These are phyloP conservation scores for Danaus chrysippus DNA, from an alignment of 2,888 invertebrate species.

Conservation along the genomic window DNA sequence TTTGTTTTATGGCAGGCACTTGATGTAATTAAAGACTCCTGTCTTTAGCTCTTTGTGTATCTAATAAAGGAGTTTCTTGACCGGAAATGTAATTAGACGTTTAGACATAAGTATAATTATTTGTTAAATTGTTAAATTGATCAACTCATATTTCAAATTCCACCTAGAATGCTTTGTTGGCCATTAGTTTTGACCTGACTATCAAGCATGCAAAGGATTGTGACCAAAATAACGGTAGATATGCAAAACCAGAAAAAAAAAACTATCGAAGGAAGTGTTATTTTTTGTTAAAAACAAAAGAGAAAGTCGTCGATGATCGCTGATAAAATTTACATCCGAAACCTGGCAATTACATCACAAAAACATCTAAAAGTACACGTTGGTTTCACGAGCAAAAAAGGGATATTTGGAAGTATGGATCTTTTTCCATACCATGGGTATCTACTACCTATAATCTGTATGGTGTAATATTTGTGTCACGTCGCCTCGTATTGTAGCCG, in stretches of 20 bases:
- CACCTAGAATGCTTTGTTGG: no score
- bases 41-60: background rate
- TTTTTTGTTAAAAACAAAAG: background rate
- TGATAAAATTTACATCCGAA: background rate
- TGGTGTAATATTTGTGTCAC: no score
- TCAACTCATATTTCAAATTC: no score
- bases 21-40: conserved; percentile 10
- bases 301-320: background rate
- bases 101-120: background rate
- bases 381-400: background rate
- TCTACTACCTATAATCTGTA: no score
- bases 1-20: conserved; percentile 15
- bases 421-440: no score
- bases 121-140: background rate
- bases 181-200: no score
- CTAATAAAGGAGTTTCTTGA: background rate
- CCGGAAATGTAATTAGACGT: conserved; percentile 6
- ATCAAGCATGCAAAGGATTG: no score
- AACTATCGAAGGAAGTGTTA: background rate
- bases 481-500: conserved; percentile 4
- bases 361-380: background rate
- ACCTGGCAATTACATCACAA: background rate
- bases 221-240: no score
- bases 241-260: background rate
- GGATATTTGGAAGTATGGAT: background rate